A percentile compares a stretch with the other conserved stretches of the same genome.
Evolutionary conservation across 1,140 invertebrate species (phyloP).

Genomic region (Drosophila novamexicana): DNA sequence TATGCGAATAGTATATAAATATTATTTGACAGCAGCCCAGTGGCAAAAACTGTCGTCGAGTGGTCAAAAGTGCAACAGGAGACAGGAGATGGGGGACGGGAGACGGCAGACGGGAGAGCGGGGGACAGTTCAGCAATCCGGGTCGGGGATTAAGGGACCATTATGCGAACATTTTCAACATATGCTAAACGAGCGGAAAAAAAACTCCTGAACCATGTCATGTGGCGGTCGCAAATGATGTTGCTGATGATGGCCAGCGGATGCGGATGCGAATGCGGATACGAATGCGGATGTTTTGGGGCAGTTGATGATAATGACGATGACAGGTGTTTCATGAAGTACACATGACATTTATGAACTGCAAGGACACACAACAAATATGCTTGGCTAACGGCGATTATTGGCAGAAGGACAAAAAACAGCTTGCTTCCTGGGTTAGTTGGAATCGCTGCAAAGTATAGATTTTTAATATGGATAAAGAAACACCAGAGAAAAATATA

Average conservation of each 20-base stretch:
- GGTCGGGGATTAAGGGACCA: constrained; percentile 45
- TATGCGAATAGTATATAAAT: constrained; percentile 65
- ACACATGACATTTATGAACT: constrained; percentile 52
- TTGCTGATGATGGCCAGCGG: constrained; percentile 22
- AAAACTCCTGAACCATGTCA: constrained; percentile 24
- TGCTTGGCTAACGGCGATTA: neutral
- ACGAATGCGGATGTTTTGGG: constrained; percentile 12
- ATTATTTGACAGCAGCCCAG: constrained; percentile 53
- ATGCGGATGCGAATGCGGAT: constrained; percentile 6
- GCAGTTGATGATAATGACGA: constrained; percentile 25
- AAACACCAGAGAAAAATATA: neutral
- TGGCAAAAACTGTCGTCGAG: constrained; percentile 28
- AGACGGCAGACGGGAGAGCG: neutral
- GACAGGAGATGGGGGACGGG: neutral
- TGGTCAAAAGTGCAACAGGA: constrained; percentile 5
- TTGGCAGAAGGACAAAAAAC: neutral
- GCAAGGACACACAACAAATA: constrained; percentile 1
- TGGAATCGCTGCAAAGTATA: too few species aligned
- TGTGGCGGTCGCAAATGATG: constrained; percentile 54
- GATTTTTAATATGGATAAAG: neutral
- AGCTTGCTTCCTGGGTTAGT: neutral
- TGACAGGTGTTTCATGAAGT: constrained; percentile 46
- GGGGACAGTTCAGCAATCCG: neutral
- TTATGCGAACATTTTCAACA: constrained; percentile 53
- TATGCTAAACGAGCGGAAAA: constrained; percentile 37